Evolutionary conservation across 2,113 vertebrate species (phyloP).

Genomic region (Ia io): DNA sequence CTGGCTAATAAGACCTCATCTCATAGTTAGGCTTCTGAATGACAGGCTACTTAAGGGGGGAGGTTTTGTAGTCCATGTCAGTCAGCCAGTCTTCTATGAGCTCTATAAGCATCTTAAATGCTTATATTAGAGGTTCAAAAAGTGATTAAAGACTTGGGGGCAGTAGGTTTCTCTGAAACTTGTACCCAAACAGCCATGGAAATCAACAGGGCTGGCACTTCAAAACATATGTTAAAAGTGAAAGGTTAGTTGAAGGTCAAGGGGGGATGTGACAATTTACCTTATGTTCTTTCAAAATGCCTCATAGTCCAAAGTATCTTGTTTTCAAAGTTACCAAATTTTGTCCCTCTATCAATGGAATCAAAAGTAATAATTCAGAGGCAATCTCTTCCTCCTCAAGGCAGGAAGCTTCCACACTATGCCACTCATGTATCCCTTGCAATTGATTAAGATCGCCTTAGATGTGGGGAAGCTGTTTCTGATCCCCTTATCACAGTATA

Average conservation of each 20-base stretch:
- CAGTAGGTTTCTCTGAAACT: conserved; percentile 58
- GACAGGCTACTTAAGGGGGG: not conserved
- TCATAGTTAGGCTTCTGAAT: not conserved
- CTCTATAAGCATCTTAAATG: not conserved
- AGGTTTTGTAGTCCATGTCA: not conserved
- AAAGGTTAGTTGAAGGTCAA: conserved; percentile 69
- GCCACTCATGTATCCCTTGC: conserved; percentile 70
- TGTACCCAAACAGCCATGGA: conserved; percentile 72
- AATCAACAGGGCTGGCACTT: conserved; percentile 71
- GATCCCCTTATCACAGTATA: conserved; percentile 59
- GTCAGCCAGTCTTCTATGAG: not conserved
- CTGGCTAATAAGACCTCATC: not conserved
- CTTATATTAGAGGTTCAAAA: conserved; percentile 51
- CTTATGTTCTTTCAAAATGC: conserved; percentile 52
- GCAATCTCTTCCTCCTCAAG: conserved; percentile 62
- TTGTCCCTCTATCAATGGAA: conserved; percentile 70
- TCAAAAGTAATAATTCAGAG: conserved; percentile 70
- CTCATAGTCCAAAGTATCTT: conserved; percentile 58
- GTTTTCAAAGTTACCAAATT: conserved; percentile 64
- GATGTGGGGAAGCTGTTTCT: conserved; percentile 64
- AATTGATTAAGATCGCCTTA: conserved; percentile 76
- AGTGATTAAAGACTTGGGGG: conserved; percentile 53
- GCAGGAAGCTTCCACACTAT: conserved; percentile 72
- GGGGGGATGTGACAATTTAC: conserved; percentile 24
- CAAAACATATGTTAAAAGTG: conserved; percentile 71